phyloP scores from a whole-genome alignment of 2,797 vertebrate genomes.

The Lagodon rhomboides region DNA sequence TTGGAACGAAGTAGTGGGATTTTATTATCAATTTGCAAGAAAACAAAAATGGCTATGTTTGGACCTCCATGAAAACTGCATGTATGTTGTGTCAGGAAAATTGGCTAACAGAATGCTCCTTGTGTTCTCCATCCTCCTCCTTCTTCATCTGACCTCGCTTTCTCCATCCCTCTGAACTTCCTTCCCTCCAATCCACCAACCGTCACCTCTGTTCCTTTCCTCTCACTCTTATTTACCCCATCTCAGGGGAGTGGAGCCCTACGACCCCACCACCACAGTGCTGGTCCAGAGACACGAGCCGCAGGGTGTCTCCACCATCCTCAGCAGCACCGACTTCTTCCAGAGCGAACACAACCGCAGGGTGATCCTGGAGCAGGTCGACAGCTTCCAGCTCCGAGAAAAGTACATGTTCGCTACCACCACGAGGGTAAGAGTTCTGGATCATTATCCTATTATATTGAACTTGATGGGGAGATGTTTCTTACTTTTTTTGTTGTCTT shows the following conservation, averaged over 20 bases:
- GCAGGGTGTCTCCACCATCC: slow-evolving; percentile 90
- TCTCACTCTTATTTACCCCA: not conserved
- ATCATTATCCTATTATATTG: not conserved
- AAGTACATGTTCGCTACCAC: slow-evolving; percentile 99
- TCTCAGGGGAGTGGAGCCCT: slow-evolving; percentile 93
- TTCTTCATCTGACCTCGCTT: not conserved
- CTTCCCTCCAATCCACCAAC: not conserved
- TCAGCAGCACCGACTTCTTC: slow-evolving; percentile 97
- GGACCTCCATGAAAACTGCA: not conserved
- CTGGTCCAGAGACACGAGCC: slow-evolving; percentile 95
- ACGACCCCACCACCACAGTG: slow-evolving; percentile 91
- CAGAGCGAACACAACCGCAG: slow-evolving; percentile 92
- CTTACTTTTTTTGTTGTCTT: not conserved
- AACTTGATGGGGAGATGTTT: not conserved
- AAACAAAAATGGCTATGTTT: slow-evolving; percentile 3
- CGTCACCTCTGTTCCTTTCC: not conserved
- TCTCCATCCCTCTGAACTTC: not conserved
- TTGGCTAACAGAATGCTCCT: not conserved
- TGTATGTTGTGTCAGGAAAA: not conserved
- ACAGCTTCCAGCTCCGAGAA: slow-evolving; percentile 96
- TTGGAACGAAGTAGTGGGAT: not conserved
- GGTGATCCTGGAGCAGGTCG: slow-evolving; percentile 92
- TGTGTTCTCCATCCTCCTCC: not conserved
- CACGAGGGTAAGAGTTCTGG: slow-evolving; percentile 87
- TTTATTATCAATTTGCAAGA: not conserved